Base-by-base conservation (phyloP, 2,113 vertebrate genomes). In the Malurus alboscapulatus region DNA sequence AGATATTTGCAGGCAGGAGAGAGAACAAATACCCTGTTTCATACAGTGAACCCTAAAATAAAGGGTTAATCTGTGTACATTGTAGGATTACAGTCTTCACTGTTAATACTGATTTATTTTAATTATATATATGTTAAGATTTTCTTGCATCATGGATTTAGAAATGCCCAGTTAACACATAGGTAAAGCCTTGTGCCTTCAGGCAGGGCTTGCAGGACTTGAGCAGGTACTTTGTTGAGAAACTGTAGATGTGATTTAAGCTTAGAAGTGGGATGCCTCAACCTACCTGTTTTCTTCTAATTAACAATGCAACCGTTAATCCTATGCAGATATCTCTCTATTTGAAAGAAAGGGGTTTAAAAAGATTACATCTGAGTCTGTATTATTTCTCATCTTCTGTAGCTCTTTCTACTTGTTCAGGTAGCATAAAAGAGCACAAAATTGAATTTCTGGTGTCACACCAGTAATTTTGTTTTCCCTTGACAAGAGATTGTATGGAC, bases 51-150 rank as follows among this genome's bases (percentile, higher is more conserved):
- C 26, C 57, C 57, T 86, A 54, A 89, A 92, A 68, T 74, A 84
- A 87, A 85, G 90, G 69, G 51, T 93, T 96, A 96, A 86, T 73
- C 18, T 66, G 29, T 53, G 48, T 67, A 72, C 19, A 48, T 72
- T 38, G 61, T 54, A 38, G 88, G 42, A 65, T 94, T 81, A 75
- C 45, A 74, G 57, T 47, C 76, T 66, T 77, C 36, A 59, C 10
- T 91, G 75, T 69, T 94, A 90, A 86, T 88, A 84, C 85, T 62
- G 81, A 76, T 92, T 90, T 92, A 87, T 89, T 92, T 95, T 89
- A 87, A 84, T 84, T 89, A 84, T 73, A 47, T 73, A 47, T 79
- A 67, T 86, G 40, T 91, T 88, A 63, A 88, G 68, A 91, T 61
- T 62, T 48, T 66, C 72, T 89, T 96, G 87, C 90, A 78, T 93